Evolutionary conservation across 2,113 vertebrate species (phyloP).

Genomic region (Hylia prasina): DNA sequence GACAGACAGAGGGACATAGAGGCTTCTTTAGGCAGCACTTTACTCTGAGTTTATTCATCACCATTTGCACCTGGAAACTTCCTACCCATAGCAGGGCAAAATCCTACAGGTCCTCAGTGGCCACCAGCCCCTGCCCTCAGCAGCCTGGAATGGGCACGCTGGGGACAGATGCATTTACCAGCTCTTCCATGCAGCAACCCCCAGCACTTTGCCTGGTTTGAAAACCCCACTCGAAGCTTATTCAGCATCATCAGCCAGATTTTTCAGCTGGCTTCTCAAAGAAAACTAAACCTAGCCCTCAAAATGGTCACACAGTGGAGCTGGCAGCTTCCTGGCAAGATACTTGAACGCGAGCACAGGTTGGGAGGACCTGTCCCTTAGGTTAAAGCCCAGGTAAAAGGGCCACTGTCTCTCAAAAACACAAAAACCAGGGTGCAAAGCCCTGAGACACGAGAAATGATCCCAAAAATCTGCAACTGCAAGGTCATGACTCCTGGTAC

Average conservation of each 20-base stretch:
- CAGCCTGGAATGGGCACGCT: accelerated
- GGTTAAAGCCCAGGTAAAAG: background rate
- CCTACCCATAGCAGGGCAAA: background rate
- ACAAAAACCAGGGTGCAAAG: background rate
- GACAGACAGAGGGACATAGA: background rate
- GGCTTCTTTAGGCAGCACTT: background rate
- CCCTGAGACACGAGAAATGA: background rate
- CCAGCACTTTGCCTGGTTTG: background rate
- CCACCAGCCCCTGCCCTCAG: background rate
- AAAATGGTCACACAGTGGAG: background rate
- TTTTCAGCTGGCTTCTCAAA: background rate
- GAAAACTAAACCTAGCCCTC: background rate
- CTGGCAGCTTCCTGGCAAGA: background rate
- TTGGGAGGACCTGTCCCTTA: background rate
- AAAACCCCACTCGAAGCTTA: accelerated
- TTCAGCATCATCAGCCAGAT: background rate
- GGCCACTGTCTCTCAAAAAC: background rate
- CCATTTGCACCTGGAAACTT: background rate
- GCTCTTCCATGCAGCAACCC: accelerated
- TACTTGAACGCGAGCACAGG: background rate
- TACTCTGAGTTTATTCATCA: background rate
- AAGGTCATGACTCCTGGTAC: background rate
- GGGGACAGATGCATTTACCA: accelerated
- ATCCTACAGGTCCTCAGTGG: background rate
- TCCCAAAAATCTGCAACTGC: background rate